Evolutionary conservation across 2,888 invertebrate genomes (phyloP).

Genomic region (Masnerella sp.): DNA sequence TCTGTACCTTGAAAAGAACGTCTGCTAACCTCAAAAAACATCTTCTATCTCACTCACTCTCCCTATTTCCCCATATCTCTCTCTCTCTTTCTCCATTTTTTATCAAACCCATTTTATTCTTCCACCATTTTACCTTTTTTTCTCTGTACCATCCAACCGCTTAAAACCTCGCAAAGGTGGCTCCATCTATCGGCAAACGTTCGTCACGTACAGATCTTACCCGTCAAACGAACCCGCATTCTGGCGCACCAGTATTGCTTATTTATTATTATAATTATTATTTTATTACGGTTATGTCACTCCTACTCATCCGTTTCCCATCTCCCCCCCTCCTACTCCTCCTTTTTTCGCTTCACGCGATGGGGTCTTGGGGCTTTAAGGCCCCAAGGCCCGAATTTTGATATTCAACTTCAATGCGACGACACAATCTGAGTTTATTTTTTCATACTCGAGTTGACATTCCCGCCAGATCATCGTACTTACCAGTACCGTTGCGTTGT

Average conservation of each 20-base stretch:
- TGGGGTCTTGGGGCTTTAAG: no score
- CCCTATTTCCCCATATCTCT: slow-evolving; percentile 16
- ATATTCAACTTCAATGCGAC: no score
- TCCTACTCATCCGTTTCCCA: slow-evolving; percentile 50
- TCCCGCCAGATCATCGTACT: slow-evolving; percentile 69
- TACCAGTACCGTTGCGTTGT: slow-evolving; percentile 76
- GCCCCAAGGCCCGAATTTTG: no score
- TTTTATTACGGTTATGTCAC: slow-evolving; percentile 57
- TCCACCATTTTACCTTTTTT: slow-evolving; percentile 34
- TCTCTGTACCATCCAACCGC: slow-evolving; percentile 24
- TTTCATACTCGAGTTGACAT: slow-evolving; percentile 69
- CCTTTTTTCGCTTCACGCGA: no score
- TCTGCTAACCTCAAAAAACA: no score
- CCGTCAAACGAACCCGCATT: slow-evolving; percentile 72
- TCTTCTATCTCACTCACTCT: slow-evolving; percentile 43
- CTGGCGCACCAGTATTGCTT: slow-evolving; percentile 75
- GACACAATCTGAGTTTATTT: no score
- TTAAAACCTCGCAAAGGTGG: slow-evolving; percentile 60
- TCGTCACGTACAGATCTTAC: slow-evolving; percentile 76
- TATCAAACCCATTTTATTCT: no score
- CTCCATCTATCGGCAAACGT: slow-evolving; percentile 62
- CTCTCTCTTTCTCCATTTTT: slow-evolving; percentile 12
- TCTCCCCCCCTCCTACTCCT: no score
- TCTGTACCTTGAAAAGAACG: slow-evolving; percentile 75
- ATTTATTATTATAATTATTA: slow-evolving; percentile 73